Evolutionary conservation across 1,140 invertebrate species (phyloP).

Genomic region (Ceratosolen solmsi): DNA sequence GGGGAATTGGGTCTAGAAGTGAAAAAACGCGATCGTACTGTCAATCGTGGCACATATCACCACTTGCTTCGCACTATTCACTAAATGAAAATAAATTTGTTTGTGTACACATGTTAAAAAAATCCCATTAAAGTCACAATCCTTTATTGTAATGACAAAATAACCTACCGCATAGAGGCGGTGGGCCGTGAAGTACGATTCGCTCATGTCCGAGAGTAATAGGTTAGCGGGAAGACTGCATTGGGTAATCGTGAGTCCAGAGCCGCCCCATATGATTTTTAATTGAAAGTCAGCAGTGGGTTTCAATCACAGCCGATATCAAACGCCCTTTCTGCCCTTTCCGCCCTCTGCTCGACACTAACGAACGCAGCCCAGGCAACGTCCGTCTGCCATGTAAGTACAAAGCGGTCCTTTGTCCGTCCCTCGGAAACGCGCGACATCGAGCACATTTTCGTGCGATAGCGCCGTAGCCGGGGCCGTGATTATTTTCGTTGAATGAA

Average conservation of each 20-base stretch:
- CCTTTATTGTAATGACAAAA: background rate
- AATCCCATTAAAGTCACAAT: background rate
- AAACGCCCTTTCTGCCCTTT: background rate
- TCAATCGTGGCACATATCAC: too few species aligned
- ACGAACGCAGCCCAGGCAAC: background rate
- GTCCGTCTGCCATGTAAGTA: background rate
- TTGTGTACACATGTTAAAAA: background rate
- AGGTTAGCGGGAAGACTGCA: too few species aligned
- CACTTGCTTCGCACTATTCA: background rate
- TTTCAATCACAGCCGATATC: background rate
- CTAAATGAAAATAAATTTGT: slow-evolving; percentile 1
- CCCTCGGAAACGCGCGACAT: background rate
- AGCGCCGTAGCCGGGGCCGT: background rate
- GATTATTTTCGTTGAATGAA: background rate
- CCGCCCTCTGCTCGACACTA: background rate
- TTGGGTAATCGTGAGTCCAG: too few species aligned
- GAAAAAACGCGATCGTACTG: too few species aligned
- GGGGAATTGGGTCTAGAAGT: background rate
- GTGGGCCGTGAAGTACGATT: too few species aligned
- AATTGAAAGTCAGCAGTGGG: background rate
- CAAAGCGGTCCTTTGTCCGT: slow-evolving; percentile 30
- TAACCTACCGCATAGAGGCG: background rate
- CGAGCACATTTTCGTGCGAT: background rate
- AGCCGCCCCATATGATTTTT: background rate
- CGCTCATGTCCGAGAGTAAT: background rate